These are phyloP conservation scores for Protonemura montana DNA, from an alignment of 2,888 invertebrate genomes.

Conservation along the genomic window DNA sequence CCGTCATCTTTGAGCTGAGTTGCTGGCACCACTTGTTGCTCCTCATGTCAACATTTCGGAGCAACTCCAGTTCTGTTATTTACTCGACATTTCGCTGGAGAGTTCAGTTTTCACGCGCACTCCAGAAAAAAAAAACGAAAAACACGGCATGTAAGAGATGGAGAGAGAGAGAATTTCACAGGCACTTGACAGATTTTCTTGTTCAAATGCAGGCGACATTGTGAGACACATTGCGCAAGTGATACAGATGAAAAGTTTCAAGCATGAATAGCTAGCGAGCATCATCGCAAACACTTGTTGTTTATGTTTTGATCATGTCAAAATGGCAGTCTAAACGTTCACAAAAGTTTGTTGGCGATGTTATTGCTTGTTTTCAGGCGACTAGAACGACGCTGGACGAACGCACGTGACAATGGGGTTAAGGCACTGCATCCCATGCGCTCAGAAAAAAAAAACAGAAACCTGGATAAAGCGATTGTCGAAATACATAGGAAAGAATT, in stretches of 20 bases:
- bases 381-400: not conserved
- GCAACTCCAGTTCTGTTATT: conserved; percentile 12
- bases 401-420: not conserved
- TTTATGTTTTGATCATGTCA: not conserved
- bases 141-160: not conserved
- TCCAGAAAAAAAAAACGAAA: not conserved
- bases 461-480: not conserved
- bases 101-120: conserved; percentile 12
- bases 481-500: not conserved
- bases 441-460: too few species aligned
- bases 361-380: not conserved
- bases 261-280: not conserved
- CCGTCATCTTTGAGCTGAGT: conserved; percentile 26
- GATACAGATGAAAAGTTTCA: not conserved
- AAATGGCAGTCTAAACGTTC: not conserved
- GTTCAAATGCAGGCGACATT: not conserved
- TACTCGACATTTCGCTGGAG: not conserved
- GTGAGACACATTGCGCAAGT: not conserved
- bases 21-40: conserved; percentile 34
- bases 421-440: not conserved
- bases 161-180: not conserved
- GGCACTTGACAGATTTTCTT: not conserved
- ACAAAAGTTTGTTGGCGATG: not conserved
- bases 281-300: not conserved
- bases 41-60: conserved; percentile 28